Percentiles rank a stretch among this genome's conserved stretches.
phyloP scores from a whole-genome alignment of 2,797 vertebrate genomes.

The Etheostoma perlongum region DNA sequence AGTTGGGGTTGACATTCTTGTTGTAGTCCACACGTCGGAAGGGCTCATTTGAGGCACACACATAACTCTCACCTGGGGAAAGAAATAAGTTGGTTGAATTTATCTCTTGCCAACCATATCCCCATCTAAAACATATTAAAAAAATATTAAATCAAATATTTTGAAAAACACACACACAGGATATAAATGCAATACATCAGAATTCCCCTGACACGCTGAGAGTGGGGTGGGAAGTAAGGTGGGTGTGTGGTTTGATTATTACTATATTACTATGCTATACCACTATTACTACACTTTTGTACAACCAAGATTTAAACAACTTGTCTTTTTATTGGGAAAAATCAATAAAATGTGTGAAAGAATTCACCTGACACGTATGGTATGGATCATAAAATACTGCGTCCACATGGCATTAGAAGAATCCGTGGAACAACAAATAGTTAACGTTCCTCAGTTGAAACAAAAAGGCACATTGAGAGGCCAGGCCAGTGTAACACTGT shows the following conservation, averaged over 20 bases:
- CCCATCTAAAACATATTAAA: background rate
- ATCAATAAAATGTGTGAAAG: no score
- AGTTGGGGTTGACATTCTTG: slow-evolving; percentile 97
- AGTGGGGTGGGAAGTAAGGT: no score
- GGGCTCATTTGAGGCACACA: slow-evolving; percentile 96
- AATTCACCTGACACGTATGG: background rate
- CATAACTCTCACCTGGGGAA: slow-evolving; percentile 94
- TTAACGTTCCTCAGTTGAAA: slow-evolving; percentile 67
- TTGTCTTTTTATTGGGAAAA: no score
- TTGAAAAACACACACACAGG: background rate
- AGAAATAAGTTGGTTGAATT: background rate
- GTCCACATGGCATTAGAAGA: background rate
- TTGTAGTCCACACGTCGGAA: slow-evolving; percentile 95
- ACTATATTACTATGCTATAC: no score
- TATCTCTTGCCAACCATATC: background rate
- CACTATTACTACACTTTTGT: no score
- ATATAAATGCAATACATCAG: background rate
- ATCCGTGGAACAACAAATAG: slow-evolving; percentile 36
- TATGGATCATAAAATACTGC: background rate
- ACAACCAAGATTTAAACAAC: no score
- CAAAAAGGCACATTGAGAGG: slow-evolving; percentile 60
- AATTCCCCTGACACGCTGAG: background rate
- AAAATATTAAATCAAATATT: background rate
- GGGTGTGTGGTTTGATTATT: no score
- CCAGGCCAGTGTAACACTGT: slow-evolving; percentile 50